Evolutionary conservation across 2,797 vertebrate genomes (phyloP), one percentile per base, ranked within the genome.

Genomic region (Babyrousa celebensis): DNA sequence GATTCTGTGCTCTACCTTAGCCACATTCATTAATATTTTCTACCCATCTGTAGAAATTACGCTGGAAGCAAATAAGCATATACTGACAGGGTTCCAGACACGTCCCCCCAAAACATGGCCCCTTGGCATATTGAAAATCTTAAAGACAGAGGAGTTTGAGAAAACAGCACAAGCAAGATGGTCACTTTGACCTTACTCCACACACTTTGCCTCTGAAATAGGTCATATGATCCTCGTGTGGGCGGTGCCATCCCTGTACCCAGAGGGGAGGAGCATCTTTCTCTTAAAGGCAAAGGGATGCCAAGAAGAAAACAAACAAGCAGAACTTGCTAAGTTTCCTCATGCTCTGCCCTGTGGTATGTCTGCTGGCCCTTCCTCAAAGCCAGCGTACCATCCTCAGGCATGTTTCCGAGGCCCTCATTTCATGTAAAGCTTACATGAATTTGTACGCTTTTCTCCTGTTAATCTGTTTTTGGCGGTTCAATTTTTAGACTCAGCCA

Each of bases 401-500:
- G 15, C 43, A 20, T 62, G 67, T 62, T 36, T 77, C 54, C 77
- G 12, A 6, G 18, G 16, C 25, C 40, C 36, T 83, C 12, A 7
- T 43, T 15, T 23, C 62, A 21, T 4, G 2, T 32, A 88, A 83
- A 92, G 63, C 20, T 54, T 68, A 17, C 1, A 77, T 78, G 68
- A 77, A 77, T n/a, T 6, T 65, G 6, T 79, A 56, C 52, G 20
- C 5, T 88, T 88, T 25, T 75, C 70, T 84, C 71, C 7, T 36
- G 25, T 48, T 70, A 20, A 58, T 70, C 27, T n/a, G 40, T 62
- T 21, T 89, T 43, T 43, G 63, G 68, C 5, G 0, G 68, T 68
- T 88, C 70, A 12, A 84, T 78, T 70, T 89, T 89, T 56, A 95
- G 40, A 62, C 25, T 71, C 54, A 71, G 32, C 16, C 18, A 60